phyloP scores from a whole-genome alignment of 2,797 vertebrate genomes.

The Sparidentex hasta region DNA sequence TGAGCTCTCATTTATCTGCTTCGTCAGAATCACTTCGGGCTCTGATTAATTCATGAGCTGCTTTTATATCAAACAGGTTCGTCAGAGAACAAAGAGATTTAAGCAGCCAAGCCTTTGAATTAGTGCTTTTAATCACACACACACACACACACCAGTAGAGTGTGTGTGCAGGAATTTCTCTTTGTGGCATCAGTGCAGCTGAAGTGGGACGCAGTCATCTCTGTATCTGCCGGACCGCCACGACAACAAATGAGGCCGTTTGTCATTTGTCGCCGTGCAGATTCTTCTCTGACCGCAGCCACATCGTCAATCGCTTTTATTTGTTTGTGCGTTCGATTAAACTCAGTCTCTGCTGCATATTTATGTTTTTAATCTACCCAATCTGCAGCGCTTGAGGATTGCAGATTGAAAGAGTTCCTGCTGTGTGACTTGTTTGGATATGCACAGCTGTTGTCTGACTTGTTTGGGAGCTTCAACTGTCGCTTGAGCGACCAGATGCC shows the following conservation, averaged over 20 bases:
- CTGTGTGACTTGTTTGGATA: not conserved
- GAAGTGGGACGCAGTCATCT: not conserved
- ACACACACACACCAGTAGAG: not conserved
- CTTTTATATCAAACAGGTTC: conserved; percentile 2
- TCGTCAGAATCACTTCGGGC: conserved; percentile 14
- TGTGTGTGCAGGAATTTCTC: not conserved
- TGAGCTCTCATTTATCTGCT: conserved; percentile 20
- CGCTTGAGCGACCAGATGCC: not conserved
- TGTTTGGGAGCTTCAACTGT: not conserved
- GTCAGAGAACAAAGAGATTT: conserved; percentile 1
- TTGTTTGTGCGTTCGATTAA: not conserved
- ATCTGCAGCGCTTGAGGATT: not conserved
- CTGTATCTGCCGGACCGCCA: not conserved
- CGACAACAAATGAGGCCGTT: not conserved
- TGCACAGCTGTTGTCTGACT: not conserved
- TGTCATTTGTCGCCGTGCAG: not conserved
- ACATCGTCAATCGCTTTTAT: not conserved
- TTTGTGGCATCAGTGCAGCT: not conserved
- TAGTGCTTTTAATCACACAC: conserved; percentile 6
- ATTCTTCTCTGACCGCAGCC: not conserved
- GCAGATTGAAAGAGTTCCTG: not conserved
- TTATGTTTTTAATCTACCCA: too few species aligned
- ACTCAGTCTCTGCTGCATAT: too few species aligned
- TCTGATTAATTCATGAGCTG: conserved; percentile 10
- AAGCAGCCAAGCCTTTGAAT: conserved; percentile 11